Base-by-base conservation (phyloP, 2,888 invertebrate genomes). In the Pachliopta kotzebuea region DNA sequence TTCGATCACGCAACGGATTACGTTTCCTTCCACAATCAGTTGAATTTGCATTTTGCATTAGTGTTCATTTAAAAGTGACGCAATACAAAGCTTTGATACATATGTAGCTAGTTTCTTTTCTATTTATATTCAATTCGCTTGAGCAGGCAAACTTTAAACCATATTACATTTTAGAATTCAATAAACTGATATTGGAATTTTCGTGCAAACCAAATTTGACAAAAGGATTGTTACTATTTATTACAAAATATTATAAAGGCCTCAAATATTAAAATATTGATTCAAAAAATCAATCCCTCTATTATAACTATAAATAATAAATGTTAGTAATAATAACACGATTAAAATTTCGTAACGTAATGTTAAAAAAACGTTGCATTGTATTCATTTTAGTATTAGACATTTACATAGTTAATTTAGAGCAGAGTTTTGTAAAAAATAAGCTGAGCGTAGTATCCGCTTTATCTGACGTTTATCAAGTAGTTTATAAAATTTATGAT, bases 401-500 rank as follows among this genome's bases (percentile, higher is more conserved):
- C n/a, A n/a, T n/a, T n/a, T n/a, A n/a, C n/a, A 18, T n/a, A 45
- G n/a, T 45, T 3, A 45, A 45, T 45, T 6, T 45, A 45, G n/a
- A 45, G 45, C 45, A 45, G 18, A n/a, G 45, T 45, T n/a, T n/a
- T 4, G 1, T 1, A 45, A 45, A 45, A 45, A 45, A 18, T 42
- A 3, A 18, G 4, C 4, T 18, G 18, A 42, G 20, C 6, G 21
- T 50, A 18, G 11, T 23, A 52, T 4, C 11, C 2, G 6, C 20
- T 52, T 53, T 21, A 57, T 57, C 42, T 53, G 57, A 57, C 24
- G 37, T 58, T 54, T 29, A 58, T 17, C n/a, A 1, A 29, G 50
- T 49, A 58, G 53, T 63, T 58, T 9, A 54, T 24, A 49, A 42
- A 21, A 58, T 62, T 62, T 62, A 62, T 54, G 31, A 53, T 31